Conservation (phyloP, 2,888 invertebrate species). For the Xylophagus ater region DNA sequence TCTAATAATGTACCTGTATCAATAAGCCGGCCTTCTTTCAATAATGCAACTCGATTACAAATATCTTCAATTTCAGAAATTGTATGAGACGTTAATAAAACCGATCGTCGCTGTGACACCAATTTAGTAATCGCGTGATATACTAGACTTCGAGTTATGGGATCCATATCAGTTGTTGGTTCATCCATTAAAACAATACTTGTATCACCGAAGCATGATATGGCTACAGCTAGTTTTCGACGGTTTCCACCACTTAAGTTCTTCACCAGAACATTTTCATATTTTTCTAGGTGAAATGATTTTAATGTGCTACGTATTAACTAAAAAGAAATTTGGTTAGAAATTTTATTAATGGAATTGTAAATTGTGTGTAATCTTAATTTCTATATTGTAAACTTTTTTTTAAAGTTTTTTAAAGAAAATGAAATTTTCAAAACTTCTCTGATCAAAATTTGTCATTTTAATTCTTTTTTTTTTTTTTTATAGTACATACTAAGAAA, state of each 20-base stretch:
- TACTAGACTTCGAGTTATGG: constrained; percentile 39
- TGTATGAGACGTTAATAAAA: constrained; percentile 38
- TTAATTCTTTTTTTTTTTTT: too few species aligned
- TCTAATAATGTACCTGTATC: constrained; percentile 32
- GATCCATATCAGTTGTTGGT: constrained; percentile 63
- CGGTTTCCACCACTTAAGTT: constrained; percentile 55
- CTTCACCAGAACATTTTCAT: constrained; percentile 35
- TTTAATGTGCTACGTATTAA: constrained; percentile 30
- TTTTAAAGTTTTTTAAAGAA: neutral
- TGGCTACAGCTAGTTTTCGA: constrained; percentile 64
- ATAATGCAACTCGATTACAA: constrained; percentile 36
- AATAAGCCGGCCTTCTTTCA: constrained; percentile 35
- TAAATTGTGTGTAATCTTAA: too few species aligned
- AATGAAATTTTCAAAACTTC: neutral
- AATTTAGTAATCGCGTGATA: constrained; percentile 34
- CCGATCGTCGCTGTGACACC: constrained; percentile 29
- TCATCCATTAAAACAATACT: constrained; percentile 63
- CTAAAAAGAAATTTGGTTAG: constrained; percentile 14
- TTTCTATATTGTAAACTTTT: too few species aligned
- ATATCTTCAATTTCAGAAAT: constrained; percentile 38
- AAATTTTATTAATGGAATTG: constrained; percentile 1
- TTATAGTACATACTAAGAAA: too few species aligned
- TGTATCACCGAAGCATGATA: constrained; percentile 62
- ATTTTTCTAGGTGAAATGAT: constrained; percentile 33
- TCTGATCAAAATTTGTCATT: too few species aligned